A percentile compares a stretch with the other conserved stretches of the same genome.
Evolutionary conservation across 2,797 vertebrate genomes (phyloP).

Genomic region (Rallus crepitans): DNA sequence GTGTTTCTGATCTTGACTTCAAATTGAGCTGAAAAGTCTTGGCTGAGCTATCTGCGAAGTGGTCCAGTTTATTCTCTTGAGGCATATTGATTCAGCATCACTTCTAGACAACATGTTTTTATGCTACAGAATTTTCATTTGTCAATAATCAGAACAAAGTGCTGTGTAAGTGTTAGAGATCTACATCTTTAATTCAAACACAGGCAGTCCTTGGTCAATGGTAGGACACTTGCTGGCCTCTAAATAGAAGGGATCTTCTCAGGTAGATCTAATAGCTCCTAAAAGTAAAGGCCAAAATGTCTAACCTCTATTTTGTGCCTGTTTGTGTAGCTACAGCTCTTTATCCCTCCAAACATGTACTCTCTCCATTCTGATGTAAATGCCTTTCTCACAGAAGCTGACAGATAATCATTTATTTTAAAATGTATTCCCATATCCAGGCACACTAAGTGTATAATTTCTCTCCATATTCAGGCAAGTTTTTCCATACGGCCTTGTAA

Average conservation of each 20-base stretch:
- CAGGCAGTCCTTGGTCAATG: not conserved
- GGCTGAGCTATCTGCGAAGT: not conserved
- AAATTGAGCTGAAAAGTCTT: conserved; percentile 11
- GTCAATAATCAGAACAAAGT: not conserved
- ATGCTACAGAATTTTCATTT: not conserved
- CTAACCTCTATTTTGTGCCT: not conserved
- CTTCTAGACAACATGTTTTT: not conserved
- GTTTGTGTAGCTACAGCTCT: not conserved
- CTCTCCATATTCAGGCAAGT: not conserved
- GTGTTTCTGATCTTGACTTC: conserved; percentile 31
- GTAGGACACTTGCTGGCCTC: not conserved
- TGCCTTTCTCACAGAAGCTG: not conserved
- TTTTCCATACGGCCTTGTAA: not conserved
- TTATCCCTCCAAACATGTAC: not conserved
- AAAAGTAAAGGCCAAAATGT: not conserved
- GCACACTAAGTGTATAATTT: not conserved
- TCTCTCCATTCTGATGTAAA: not conserved
- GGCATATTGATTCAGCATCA: not conserved
- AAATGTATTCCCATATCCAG: not conserved
- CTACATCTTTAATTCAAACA: not conserved
- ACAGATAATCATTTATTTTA: not conserved
- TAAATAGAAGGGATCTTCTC: not conserved
- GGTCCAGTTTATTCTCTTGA: not conserved
- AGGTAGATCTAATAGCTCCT: not conserved
- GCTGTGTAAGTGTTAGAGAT: not conserved